phyloP scores from a whole-genome alignment of 2,797 vertebrate species.

The Coluber constrictor region DNA sequence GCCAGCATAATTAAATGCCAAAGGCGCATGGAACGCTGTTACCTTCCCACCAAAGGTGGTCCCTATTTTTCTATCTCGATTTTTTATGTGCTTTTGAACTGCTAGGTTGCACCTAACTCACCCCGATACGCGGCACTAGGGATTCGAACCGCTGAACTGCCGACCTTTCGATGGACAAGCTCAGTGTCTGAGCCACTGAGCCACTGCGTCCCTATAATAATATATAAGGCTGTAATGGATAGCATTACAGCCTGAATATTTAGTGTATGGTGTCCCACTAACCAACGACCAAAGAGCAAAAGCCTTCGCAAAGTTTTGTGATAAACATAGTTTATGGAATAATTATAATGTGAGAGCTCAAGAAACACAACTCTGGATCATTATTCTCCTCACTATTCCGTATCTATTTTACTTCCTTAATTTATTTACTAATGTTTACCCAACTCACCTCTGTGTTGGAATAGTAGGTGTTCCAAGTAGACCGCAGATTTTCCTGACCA shows the following conservation, averaged over 20 bases:
- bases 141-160: too few relatives aligned
- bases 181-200: too few relatives aligned
- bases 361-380: not conserved
- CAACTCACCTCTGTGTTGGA: slow-evolving; percentile 79
- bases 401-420: not conserved
- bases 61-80: too few relatives aligned
- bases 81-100: too few relatives aligned
- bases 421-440: not conserved
- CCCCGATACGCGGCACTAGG: too few relatives aligned
- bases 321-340: not conserved
- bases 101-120: too few relatives aligned
- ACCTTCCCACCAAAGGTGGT: too few relatives aligned
- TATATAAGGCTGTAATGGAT: not conserved
- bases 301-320: not conserved
- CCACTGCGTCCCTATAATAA: too few relatives aligned
- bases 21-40: too few relatives aligned
- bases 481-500: slow-evolving; percentile 80
- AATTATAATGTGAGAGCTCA: not conserved
- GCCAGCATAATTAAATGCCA: too few relatives aligned
- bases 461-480: slow-evolving; percentile 81
- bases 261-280: not conserved
- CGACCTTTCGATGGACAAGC: too few relatives aligned
- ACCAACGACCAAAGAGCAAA: not conserved
- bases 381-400: not conserved
- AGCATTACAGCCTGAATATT: not conserved